Conservation (phyloP, 2,113 vertebrate species). For the Acanthochromis polyacanthus region DNA sequence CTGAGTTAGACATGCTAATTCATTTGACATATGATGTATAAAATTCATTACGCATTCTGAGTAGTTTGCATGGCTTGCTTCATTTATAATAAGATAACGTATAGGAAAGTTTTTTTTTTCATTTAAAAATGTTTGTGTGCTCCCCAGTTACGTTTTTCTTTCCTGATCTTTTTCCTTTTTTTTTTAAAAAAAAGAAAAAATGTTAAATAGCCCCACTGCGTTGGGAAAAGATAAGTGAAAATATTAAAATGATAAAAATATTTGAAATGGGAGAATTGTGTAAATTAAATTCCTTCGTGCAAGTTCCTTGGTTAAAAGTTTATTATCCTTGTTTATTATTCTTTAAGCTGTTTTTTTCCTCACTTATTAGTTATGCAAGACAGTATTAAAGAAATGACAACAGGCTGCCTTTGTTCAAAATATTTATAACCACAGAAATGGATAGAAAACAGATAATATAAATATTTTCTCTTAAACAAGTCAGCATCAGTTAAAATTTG, state of each 20-base stretch:
- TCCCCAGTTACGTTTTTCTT: slow-evolving; percentile 43
- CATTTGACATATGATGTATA: slow-evolving; percentile 89
- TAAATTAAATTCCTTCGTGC: slow-evolving; percentile 15
- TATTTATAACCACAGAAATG: neutral
- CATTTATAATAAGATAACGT: slow-evolving; percentile 80
- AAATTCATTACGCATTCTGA: slow-evolving; percentile 90
- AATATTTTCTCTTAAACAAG: slow-evolving; percentile 28
- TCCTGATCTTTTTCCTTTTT: slow-evolving; percentile 36
- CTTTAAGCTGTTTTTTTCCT: neutral
- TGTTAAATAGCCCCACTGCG: slow-evolving; percentile 9
- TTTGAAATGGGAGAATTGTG: slow-evolving; percentile 33
- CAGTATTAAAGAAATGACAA: slow-evolving; percentile 12
- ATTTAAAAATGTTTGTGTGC: slow-evolving; percentile 40
- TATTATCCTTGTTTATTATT: slow-evolving; percentile 23
- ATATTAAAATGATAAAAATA: slow-evolving; percentile 24
- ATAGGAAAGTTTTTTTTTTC: slow-evolving; percentile 56
- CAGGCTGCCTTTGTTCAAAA: slow-evolving; percentile 3
- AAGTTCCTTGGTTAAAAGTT: slow-evolving; percentile 4
- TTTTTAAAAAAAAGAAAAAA: no score
- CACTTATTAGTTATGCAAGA: neutral
- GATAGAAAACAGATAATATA: slow-evolving; percentile 6
- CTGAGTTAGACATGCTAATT: slow-evolving; percentile 89
- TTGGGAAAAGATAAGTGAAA: slow-evolving; percentile 7
- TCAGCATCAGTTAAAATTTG: slow-evolving; percentile 25
- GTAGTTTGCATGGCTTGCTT: slow-evolving; percentile 85